Evolutionary conservation across 1,140 invertebrate genomes (phyloP), one percentile per base, ranked within the genome.

Genomic region (Magallana gigas): DNA sequence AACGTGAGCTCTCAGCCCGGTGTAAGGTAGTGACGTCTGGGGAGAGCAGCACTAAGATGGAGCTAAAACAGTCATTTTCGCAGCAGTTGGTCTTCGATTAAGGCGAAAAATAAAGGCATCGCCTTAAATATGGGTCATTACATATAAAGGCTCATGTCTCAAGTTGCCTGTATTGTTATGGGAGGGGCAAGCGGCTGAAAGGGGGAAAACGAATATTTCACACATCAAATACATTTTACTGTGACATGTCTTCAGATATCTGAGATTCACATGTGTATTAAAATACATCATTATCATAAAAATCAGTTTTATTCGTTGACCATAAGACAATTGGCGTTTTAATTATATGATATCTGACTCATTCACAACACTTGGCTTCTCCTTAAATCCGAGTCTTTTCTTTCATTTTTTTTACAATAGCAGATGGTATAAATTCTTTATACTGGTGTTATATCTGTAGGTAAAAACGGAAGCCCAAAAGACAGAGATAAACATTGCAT

Each of bases 51-150:
- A 29, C 68, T 29, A 29, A 1, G 68, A 76, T 12, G 23, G 59
- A 62, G 59, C 56, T 87, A 68, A 60, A 87, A 64, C 23, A 80
- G 71, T 87, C 57, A 87, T 87, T 82, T 82, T 87, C 85, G 7
- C 85, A 87, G 85, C 85, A 81, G 76, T 60, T 80, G 36, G 80
- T 83, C 76, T 57, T 57, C 81, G 58, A 87, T 87, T 87, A 60
- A 36, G 59, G 58, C 58, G 71, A 82, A 60, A 82, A 82, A 87
- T 60, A 83, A 81, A 87, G 81, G 85, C 81, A 56, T 59, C 80
- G 59, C 36, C 59, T 87, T 87, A 82, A 87, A 87, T 87, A 80
- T 87, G 76, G 76, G 85, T 87, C 85, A 87, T 87, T 87, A 87
- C 81, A 81, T 59, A 57, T 36, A 80, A 58, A 57, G 83, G 80